These are phyloP conservation scores for Acinonyx jubatus DNA, from an alignment of 2,113 vertebrate genomes.

Conservation along the genomic window DNA sequence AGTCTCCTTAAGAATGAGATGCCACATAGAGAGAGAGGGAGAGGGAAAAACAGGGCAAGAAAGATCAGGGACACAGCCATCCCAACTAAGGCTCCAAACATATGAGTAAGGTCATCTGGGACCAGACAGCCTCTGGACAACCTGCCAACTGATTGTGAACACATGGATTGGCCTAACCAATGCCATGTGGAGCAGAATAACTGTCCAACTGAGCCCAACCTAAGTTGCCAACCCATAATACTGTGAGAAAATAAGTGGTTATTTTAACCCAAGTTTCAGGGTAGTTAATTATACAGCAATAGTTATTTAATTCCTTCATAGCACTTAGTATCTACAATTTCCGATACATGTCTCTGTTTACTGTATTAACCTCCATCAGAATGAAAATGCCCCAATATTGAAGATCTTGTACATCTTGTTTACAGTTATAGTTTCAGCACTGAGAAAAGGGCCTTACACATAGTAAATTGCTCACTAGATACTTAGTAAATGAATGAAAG, in stretches of 20 bases:
- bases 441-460: background rate
- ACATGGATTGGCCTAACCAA: background rate
- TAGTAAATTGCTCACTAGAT: background rate
- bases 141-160: background rate
- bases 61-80: background rate
- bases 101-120: background rate
- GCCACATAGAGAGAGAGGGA: background rate
- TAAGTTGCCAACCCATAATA: background rate
- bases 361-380: background rate
- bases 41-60: background rate
- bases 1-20: background rate
- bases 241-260: slow-evolving; percentile 4
- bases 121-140: background rate
- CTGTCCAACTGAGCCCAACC: background rate
- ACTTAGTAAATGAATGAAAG: background rate
- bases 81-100: background rate
- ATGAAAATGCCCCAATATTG: background rate
- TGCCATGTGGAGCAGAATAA: background rate
- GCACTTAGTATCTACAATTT: background rate
- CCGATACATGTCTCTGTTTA: background rate
- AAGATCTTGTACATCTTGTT: background rate
- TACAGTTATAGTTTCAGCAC: background rate
- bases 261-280: background rate
- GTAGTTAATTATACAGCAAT: background rate
- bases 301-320: slow-evolving; percentile 25